Evolutionary conservation across 2,888 invertebrate species (phyloP).

Genomic region (Plagiodera versicolora): DNA sequence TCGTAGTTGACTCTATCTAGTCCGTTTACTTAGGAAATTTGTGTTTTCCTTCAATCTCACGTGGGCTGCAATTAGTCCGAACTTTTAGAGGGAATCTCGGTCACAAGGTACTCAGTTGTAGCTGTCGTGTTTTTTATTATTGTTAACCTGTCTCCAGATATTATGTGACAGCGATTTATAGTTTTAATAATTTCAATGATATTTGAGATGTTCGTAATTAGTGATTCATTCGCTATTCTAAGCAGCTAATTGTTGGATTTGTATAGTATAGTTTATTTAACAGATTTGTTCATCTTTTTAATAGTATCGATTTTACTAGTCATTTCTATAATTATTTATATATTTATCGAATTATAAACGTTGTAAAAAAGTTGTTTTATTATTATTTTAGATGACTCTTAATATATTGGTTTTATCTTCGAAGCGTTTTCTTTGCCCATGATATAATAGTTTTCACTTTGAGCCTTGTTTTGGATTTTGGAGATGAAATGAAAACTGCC

Average conservation of each 20-base stretch:
- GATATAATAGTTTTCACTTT: no score
- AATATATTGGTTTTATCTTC: slow-evolving; percentile 48
- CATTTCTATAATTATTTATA: slow-evolving; percentile 52
- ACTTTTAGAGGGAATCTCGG: slow-evolving; percentile 37
- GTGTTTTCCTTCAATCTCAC: neutral
- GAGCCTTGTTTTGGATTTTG: no score
- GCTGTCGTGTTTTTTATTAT: slow-evolving; percentile 15
- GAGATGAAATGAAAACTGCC: no score
- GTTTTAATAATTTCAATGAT: slow-evolving; percentile 28
- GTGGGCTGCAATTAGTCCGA: neutral
- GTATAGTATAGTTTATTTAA: slow-evolving; percentile 53
- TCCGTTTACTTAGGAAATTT: slow-evolving; percentile 11
- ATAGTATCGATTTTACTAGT: slow-evolving; percentile 50
- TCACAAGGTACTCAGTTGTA: slow-evolving; percentile 33
- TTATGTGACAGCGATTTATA: slow-evolving; percentile 28
- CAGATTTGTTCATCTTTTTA: slow-evolving; percentile 37
- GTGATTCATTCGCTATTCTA: slow-evolving; percentile 37
- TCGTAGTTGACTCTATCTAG: slow-evolving; percentile 20
- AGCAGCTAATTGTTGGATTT: slow-evolving; percentile 50
- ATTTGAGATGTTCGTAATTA: slow-evolving; percentile 32
- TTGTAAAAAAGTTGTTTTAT: slow-evolving; percentile 54
- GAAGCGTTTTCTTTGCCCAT: slow-evolving; percentile 7
- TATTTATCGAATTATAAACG: slow-evolving; percentile 48
- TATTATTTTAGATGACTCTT: slow-evolving; percentile 47
- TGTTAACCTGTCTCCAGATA: slow-evolving; percentile 15